Evolutionary conservation across 1,140 invertebrate genomes (phyloP), one percentile per base, ranked within the genome.

Genomic region (Wasmannia auropunctata): DNA sequence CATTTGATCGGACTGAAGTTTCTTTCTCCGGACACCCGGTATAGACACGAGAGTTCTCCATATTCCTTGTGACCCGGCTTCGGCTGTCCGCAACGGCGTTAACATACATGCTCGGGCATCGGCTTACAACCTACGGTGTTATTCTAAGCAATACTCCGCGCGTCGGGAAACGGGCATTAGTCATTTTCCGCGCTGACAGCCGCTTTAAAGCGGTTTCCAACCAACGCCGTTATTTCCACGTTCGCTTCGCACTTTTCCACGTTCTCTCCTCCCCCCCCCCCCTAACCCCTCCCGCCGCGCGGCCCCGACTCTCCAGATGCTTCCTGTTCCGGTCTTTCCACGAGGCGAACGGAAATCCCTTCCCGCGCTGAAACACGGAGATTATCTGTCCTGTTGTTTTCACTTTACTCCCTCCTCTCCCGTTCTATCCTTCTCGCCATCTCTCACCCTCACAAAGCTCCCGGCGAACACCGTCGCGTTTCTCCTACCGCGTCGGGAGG

Each of bases 121-220:
- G 81, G 84, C 80, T 89, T 88, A 74, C 81, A 72, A 74, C 31
- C 65, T 76, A 56, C 63, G 63, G 49, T 85, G 90, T 90, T 91
- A 91, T 90, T 90, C 85, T 91, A 90, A 91, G 85, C 87, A 80
- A 79, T 67, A 58, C 77, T 70, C 46, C 51, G 75, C 54, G 31
- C 62, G 65, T 51, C 65, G 85, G 69, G 85, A 91, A 91, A 86
- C 80, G 77, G 62, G 85, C 89, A 91, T 91, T 88, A 91, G 89
- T 91, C 87, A 91, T 91, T 90, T 91, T 90, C 74, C 65, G 28
- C 72, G 80, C 85, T 88, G 90, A 90, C 87, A 88, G 87, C 79
- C 65, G 80, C 85, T 90, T 90, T 87, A 90, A 91, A 88, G 70
- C 69, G 86, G 85, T 88, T 91, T 91, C 75, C 69, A n/a, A 88